Conservation (phyloP, 2,888 invertebrate genomes). For the Phortica okadai region DNA sequence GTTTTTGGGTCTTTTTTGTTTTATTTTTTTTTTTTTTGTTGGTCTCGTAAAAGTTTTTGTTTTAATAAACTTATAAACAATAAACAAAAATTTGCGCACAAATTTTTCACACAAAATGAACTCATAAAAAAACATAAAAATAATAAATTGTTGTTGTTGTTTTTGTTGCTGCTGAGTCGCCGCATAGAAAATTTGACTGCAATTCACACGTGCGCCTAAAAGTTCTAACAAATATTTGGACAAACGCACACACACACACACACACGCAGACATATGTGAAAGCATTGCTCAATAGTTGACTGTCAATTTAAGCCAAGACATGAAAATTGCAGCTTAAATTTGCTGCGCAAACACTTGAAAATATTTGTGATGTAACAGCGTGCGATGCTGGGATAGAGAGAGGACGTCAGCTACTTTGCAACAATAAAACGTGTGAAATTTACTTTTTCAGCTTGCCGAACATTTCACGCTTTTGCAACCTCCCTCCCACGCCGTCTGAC, state of each 20-base stretch:
- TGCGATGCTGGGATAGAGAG: neutral
- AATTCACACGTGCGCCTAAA: slow-evolving; percentile 47
- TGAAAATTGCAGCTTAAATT: no score
- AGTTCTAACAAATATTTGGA: slow-evolving; percentile 54
- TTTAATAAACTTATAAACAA: slow-evolving; percentile 27
- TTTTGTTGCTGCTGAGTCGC: no score
- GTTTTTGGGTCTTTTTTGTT: slow-evolving; percentile 35
- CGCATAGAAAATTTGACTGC: neutral
- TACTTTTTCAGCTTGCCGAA: slow-evolving; percentile 18
- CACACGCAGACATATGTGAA: neutral
- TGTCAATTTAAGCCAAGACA: no score
- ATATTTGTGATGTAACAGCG: no score
- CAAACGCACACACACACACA: neutral
- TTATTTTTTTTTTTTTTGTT: slow-evolving; percentile 3
- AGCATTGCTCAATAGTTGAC: no score
- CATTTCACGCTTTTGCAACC: neutral
- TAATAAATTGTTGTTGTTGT: no score
- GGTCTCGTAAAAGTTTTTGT: neutral
- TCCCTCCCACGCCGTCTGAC: no score
- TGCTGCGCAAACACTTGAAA: no score
- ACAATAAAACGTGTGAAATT: slow-evolving; percentile 61
- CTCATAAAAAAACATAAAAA: neutral
- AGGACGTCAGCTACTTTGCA: slow-evolving; percentile 54
- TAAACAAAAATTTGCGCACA: neutral
- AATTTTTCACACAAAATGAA: neutral